Percentiles rank a stretch among this genome's conserved stretches.
Conservation (phyloP, 2,888 invertebrate species). For the Thecocarcelia acutangulata region DNA sequence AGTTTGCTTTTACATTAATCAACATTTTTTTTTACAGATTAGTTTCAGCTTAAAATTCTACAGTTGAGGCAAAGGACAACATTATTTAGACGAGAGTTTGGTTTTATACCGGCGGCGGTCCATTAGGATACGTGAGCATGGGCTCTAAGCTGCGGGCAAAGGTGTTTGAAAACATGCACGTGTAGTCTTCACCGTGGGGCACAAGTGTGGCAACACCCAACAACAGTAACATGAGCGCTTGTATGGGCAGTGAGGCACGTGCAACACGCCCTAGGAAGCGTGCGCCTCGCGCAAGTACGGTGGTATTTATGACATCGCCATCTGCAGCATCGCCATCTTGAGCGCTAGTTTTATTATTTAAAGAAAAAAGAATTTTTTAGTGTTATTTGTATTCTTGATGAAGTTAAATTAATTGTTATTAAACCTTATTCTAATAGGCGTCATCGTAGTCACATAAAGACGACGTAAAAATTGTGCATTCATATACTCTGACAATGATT, state of each 20-base stretch:
- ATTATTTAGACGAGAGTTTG: not conserved
- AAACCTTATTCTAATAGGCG: no score
- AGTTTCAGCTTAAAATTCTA: constrained; percentile 40
- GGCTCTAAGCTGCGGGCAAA: constrained; percentile 92
- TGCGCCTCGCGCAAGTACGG: constrained; percentile 88
- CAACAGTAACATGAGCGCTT: constrained; percentile 95
- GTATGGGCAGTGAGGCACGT: constrained; percentile 95
- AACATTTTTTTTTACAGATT: constrained; percentile 4
- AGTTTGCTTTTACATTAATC: not conserved
- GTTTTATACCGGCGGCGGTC: constrained; percentile 93
- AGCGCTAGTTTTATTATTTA: constrained; percentile 27
- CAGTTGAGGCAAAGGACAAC: constrained; percentile 3
- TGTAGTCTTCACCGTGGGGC: constrained; percentile 91
- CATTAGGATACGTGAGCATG: constrained; percentile 93
- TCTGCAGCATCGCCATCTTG: constrained; percentile 78
- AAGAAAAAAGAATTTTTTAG: not conserved
- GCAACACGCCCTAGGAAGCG: constrained; percentile 94
- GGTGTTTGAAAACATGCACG: constrained; percentile 92
- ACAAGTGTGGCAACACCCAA: constrained; percentile 96
- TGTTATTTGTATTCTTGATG: no score
- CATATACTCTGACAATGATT: no score
- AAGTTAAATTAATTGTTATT: no score
- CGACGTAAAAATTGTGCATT: no score
- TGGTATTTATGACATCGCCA: constrained; percentile 84
- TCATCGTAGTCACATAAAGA: no score